Conservation (phyloP, 2,113 vertebrate genomes). For the Okapia johnstoni region DNA sequence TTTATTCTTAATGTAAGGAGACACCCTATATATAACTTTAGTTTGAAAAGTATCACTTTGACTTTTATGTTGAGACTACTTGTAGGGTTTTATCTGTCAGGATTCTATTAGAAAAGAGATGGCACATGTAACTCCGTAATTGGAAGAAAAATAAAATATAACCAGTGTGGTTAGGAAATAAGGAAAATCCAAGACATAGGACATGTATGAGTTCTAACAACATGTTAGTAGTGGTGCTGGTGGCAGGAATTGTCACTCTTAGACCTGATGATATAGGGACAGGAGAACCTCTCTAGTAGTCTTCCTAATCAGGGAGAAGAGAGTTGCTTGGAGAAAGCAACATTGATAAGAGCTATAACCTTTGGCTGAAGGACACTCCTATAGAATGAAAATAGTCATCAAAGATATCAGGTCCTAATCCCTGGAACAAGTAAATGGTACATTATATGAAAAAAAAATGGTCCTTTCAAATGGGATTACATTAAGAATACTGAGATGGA, state of each 20-base stretch:
- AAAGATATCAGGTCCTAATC: neutral
- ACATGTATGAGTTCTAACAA: too few species aligned
- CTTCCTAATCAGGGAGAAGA: neutral
- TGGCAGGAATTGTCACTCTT: neutral
- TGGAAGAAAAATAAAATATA: neutral
- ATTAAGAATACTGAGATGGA: neutral
- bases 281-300: neutral
- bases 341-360: neutral
- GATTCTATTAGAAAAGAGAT: neutral
- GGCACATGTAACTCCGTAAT: neutral
- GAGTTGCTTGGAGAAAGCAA: neutral
- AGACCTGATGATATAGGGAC: neutral
- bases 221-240: neutral
- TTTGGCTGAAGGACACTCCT: neutral
- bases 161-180: neutral
- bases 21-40: neutral
- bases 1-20: neutral
- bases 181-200: neutral
- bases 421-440: neutral
- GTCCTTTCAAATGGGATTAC: neutral
- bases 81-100: neutral
- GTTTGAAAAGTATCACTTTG: neutral
- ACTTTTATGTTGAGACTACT: neutral
- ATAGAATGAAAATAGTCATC: neutral
- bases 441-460: neutral